Percentiles rank a stretch among this genome's conserved stretches.
Evolutionary conservation across 2,888 invertebrate genomes (phyloP).

Genomic region (Drosophila kokeensis): DNA sequence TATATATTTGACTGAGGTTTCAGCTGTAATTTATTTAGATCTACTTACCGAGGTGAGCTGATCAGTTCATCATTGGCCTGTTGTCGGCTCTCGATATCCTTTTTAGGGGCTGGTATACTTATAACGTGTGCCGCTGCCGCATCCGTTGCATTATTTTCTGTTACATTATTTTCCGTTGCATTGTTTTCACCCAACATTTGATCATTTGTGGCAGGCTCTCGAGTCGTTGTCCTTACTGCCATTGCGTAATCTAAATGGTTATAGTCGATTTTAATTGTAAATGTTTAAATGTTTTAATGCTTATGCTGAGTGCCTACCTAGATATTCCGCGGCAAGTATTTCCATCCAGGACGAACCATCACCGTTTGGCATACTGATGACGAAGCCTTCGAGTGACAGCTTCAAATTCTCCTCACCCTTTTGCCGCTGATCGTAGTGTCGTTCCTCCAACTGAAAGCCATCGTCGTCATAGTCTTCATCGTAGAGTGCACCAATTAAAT

Average conservation of each 20-base stretch:
- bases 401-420: slow-evolving; percentile 91
- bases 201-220: slow-evolving; percentile 34
- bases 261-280: background rate
- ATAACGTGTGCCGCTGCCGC: slow-evolving; percentile 20
- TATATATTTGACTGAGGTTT: too few relatives aligned
- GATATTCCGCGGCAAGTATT: slow-evolving; percentile 51
- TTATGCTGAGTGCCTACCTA: slow-evolving; percentile 41
- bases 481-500: slow-evolving; percentile 62
- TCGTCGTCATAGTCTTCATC: slow-evolving; percentile 66
- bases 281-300: background rate
- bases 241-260: slow-evolving; percentile 41
- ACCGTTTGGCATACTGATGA: slow-evolving; percentile 72
- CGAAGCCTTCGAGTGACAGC: slow-evolving; percentile 86
- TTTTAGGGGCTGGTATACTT: slow-evolving; percentile 55
- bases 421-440: slow-evolving; percentile 90
- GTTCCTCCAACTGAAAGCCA: slow-evolving; percentile 81
- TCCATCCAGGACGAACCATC: slow-evolving; percentile 55
- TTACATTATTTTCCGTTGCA: slow-evolving; percentile 13
- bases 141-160: slow-evolving; percentile 26
- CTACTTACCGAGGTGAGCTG: slow-evolving; percentile 50
- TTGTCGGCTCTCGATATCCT: slow-evolving; percentile 69
- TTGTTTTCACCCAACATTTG: slow-evolving; percentile 31
- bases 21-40: background rate
- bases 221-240: slow-evolving; percentile 26
- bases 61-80: slow-evolving; percentile 30